Base-by-base conservation (phyloP, 1,140 invertebrate genomes). In the Xylocopa sonorina region DNA sequence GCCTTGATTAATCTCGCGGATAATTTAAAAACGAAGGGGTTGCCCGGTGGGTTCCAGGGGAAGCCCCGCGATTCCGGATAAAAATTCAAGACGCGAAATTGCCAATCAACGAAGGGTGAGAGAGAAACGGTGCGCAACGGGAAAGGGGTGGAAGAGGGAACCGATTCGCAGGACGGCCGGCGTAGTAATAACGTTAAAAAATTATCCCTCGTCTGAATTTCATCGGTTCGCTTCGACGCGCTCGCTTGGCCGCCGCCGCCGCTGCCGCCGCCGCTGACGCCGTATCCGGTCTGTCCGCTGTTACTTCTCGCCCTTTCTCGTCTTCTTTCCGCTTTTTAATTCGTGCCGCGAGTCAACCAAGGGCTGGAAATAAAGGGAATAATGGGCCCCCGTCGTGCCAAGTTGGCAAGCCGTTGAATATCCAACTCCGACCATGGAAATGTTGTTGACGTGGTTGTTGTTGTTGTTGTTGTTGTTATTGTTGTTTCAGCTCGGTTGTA, bases 11-110 rank as follows among this genome's bases (percentile, higher is more conserved):
- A 93, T 93, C 92, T 93, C 86, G 86, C 90, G 91, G 92, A 93
- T 93, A 92, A 93, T 93, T 93, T 93, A 92, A 92, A 93, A 93
- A 92, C 90, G 92, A 93, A 93, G 90, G 92, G 92, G 91, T 92
- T 92, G 89, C 87, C 72, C 78, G 82, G 69, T 69, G 78, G 55
- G 62, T 57, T 41, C 50, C 73, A 55, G 62, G 76, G n/a, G n/a
- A n/a, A 64, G 81, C 79, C 81, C 79, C 81, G 55, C 88, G 82
- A 83, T 86, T n/a, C 80, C 63, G 88, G 89, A 92, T 92, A 92
- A 93, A 93, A 93, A 93, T 93, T 92, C 92, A 93, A 92, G 92
- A 93, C 91, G 91, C 90, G 90, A 92, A 92, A 93, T 92, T 93
- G 90, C 85, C 92, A 92, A 92, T 92, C 92, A 92, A 87, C 82